Conservation (phyloP, 2,797 vertebrate genomes). For the Alcedo atthis region DNA sequence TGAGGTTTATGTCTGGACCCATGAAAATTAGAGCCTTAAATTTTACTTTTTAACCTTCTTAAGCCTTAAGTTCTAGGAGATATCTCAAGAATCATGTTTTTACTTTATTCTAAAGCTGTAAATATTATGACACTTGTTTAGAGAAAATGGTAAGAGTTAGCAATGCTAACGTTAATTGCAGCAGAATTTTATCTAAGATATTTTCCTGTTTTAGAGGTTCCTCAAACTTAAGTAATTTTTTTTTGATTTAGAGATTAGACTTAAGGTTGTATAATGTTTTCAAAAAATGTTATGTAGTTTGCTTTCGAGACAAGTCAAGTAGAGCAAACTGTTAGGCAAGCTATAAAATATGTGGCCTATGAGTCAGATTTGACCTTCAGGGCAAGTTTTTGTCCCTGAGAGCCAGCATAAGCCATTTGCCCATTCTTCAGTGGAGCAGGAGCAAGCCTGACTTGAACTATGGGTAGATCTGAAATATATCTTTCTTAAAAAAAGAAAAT, state of each 20-base stretch:
- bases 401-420: background rate
- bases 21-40: background rate
- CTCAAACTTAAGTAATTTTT: background rate
- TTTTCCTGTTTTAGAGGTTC: background rate
- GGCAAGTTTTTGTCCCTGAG: conserved; percentile 3
- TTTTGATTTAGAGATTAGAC: conserved; percentile 2
- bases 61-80: background rate
- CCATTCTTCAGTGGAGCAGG: background rate
- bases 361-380: conserved; percentile 31
- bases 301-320: conserved; percentile 22
- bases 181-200: background rate
- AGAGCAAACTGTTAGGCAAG: conserved; percentile 1
- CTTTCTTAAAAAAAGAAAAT: background rate
- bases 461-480: background rate
- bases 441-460: background rate
- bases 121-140: background rate
- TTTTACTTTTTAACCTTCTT: background rate
- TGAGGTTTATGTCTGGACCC: background rate
- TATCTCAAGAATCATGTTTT: background rate
- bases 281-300: conserved; percentile 40
- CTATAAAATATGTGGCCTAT: background rate
- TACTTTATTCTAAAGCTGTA: background rate
- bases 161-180: background rate
- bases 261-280: conserved; percentile 30
- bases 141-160: background rate